Conservation (phyloP, 53 echinoderm and acorn worm species). For the Paelopatides confundens region DNA sequence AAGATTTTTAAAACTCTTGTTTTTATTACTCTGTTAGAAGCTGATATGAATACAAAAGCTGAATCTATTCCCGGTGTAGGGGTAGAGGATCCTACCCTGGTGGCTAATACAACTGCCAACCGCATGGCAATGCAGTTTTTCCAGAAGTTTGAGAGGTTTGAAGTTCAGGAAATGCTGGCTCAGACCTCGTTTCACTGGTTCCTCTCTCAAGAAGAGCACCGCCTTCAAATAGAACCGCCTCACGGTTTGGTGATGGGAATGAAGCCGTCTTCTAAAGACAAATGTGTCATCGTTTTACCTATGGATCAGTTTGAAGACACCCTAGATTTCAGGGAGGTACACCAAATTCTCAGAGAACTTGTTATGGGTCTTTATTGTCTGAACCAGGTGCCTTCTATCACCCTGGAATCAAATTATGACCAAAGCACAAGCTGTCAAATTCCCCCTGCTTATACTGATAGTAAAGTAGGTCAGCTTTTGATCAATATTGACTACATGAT, state of each 20-base stretch:
- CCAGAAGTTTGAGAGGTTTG: slow-evolving; percentile 92
- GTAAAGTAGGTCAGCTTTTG: slow-evolving; percentile 82
- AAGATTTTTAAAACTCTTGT: no score
- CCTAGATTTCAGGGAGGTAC: slow-evolving; percentile 87
- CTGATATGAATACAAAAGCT: slow-evolving; percentile 17
- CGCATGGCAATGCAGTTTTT: slow-evolving; percentile 95
- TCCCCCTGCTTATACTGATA: slow-evolving; percentile 94
- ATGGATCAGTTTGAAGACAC: slow-evolving; percentile 60
- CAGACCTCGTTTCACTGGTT: slow-evolving; percentile 97
- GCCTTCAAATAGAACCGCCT: slow-evolving; percentile 71
- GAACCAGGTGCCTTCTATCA: slow-evolving; percentile 81
- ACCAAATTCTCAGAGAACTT: slow-evolving; percentile 90
- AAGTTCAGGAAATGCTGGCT: slow-evolving; percentile 92
- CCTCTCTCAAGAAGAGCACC: slow-evolving; percentile 80
- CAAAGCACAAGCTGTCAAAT: slow-evolving; percentile 86
- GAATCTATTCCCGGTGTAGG: slow-evolving; percentile 9
- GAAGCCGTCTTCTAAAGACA: slow-evolving; percentile 85
- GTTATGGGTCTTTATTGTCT: slow-evolving; percentile 90
- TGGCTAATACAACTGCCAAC: slow-evolving; percentile 89
- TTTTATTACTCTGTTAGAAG: no score
- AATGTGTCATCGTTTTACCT: slow-evolving; percentile 84
- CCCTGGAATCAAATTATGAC: slow-evolving; percentile 87
- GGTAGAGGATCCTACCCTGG: slow-evolving; percentile 82
- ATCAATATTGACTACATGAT: slow-evolving; percentile 97
- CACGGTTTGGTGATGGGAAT: slow-evolving; percentile 85